Evolutionary conservation across 30 jellyfish, hydroid and myxozoan species (phyloP), one percentile per base, ranked within the genome.

Genomic region (Turritopsis dohrnii): DNA sequence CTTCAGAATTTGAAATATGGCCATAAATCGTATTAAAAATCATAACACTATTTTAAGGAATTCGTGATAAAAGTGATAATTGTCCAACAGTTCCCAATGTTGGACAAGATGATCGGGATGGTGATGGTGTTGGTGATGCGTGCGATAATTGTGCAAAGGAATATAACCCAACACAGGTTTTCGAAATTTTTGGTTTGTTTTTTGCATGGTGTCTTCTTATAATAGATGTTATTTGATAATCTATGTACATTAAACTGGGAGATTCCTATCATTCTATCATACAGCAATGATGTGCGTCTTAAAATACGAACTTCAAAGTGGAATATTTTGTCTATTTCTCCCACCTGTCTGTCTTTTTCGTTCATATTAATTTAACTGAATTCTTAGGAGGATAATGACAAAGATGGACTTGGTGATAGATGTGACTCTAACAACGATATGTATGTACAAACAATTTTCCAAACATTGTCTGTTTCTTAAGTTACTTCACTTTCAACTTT

Each of bases 401-500:
- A 89, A 20, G 99, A 94, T 85, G 87, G 86, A 7, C 79, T 94
- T 71, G 99, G 99, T 1, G 96, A 94, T 81, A 96, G 80, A 82
- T 94, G 99, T 73, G 99, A 94, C 80, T 83, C 99, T 1, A 89
- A 88, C 65, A 94, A 89, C 71, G 99, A 94, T 27, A 86, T 94
- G 99, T 94, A 75, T 85, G 98, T 77, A 41, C 5, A 41, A 13
- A 41, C 5, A 13, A 5, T n/a, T n/a, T n/a, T n/a, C n/a, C n/a
- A n/a, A n/a, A n/a, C n/a, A n/a, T n/a, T n/a, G n/a, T n/a, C n/a
- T n/a, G n/a, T n/a, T n/a, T n/a, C n/a, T n/a, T n/a, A n/a, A n/a
- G n/a, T n/a, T n/a, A n/a, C n/a, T n/a, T n/a, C n/a, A n/a, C n/a
- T n/a, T n/a, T n/a, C n/a, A n/a, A n/a, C n/a, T n/a, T n/a, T n/a